Evolutionary conservation across 2,113 vertebrate genomes (phyloP).

Genomic region (Urocolius indicus): DNA sequence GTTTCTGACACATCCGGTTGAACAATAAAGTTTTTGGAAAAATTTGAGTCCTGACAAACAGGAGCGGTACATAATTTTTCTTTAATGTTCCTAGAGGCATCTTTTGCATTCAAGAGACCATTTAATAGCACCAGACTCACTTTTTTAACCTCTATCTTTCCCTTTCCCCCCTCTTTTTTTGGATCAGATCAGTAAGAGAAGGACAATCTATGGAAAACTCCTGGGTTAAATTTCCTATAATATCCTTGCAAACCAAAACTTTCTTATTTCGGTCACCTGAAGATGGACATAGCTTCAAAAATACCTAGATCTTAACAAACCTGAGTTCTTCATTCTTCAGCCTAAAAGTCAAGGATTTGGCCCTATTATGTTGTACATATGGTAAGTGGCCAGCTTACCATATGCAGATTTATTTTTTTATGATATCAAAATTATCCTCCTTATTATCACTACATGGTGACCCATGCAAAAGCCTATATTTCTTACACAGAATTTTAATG

Average conservation of each 20-base stretch:
- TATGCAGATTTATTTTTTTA: background rate
- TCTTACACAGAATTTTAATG: background rate
- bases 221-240: background rate
- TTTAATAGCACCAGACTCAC: constrained; percentile 1
- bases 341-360: background rate
- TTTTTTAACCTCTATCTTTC: background rate
- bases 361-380: background rate
- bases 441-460: background rate
- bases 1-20: constrained; percentile 22
- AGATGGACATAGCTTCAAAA: background rate
- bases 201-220: background rate
- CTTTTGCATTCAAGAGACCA: constrained; percentile 25
- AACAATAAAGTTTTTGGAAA: constrained; percentile 51
- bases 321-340: background rate
- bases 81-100: constrained; percentile 29
- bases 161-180: background rate
- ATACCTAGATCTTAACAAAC: background rate
- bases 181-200: background rate
- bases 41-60: constrained; percentile 41
- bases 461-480: background rate
- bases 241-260: background rate
- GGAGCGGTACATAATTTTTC: constrained; percentile 49
- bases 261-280: background rate
- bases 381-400: background rate
- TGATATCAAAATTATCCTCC: background rate